Percentiles rank a stretch among this genome's conserved stretches.
Conservation (phyloP, 2,113 vertebrate genomes). For the Neotoma lepida region DNA sequence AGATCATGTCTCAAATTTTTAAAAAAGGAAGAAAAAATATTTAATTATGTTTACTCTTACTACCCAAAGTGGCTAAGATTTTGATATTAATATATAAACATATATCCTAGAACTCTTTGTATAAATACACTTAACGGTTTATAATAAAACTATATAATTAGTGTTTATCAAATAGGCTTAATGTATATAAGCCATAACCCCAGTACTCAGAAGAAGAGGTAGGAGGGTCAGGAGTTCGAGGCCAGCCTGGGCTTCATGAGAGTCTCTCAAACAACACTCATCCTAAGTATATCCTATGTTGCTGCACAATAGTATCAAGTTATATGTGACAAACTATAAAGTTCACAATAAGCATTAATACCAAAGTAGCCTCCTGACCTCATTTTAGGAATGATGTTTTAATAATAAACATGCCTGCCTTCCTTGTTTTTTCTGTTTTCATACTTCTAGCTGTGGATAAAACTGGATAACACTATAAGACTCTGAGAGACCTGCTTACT, state of each 20-base stretch:
- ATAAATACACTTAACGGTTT: background rate
- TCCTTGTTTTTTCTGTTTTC: background rate
- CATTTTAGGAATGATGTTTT: constrained; percentile 27
- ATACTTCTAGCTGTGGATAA: constrained; percentile 27
- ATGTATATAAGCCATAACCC: background rate
- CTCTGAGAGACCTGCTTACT: background rate
- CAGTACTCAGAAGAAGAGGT: background rate
- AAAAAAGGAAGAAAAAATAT: background rate
- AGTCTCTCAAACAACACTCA: constrained; percentile 27
- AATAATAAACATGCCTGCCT: constrained; percentile 19
- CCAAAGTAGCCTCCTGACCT: constrained; percentile 17
- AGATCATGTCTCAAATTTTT: background rate
- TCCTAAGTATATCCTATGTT: background rate
- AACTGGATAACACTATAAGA: background rate
- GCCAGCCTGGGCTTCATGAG: background rate
- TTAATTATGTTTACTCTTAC: constrained; percentile 4
- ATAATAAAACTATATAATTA: constrained; percentile 32
- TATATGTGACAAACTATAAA: constrained; percentile 16
- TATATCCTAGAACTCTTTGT: background rate
- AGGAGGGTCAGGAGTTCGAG: background rate
- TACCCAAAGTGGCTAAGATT: background rate
- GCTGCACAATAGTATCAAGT: constrained; percentile 8
- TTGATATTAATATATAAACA: background rate
- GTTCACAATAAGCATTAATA: constrained; percentile 4
- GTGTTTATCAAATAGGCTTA: background rate